Percentiles rank a stretch among this genome's conserved stretches.
phyloP scores from a whole-genome alignment of 2,113 vertebrate genomes.

The Leucosticte australis region DNA sequence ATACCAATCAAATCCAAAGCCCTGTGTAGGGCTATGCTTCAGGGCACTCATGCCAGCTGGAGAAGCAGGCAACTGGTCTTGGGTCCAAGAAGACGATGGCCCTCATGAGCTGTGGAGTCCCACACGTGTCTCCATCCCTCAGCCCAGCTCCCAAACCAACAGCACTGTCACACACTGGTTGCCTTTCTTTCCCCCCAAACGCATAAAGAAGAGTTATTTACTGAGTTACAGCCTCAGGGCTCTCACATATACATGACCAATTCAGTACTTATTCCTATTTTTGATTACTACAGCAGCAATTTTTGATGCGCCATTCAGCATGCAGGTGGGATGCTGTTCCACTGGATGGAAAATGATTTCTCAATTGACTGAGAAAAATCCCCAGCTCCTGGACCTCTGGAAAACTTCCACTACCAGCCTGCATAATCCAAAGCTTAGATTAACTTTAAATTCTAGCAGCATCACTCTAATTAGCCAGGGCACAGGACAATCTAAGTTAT shows the following conservation, averaged over 20 bases:
- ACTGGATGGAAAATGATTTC: background rate
- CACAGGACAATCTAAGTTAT: background rate
- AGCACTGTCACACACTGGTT: accelerated
- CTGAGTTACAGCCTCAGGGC: background rate
- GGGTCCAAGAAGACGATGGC: accelerated
- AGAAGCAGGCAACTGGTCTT: background rate
- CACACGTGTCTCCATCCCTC: accelerated
- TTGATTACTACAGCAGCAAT: background rate
- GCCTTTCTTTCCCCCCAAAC: background rate
- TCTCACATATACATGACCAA: background rate
- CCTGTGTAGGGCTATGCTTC: background rate
- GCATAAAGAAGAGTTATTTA: background rate
- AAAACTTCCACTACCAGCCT: background rate
- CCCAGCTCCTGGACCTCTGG: background rate
- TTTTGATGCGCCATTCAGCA: background rate
- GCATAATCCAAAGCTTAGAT: background rate
- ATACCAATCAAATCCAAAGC: background rate
- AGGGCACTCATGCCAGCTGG: background rate
- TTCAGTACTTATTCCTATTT: background rate
- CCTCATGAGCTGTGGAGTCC: accelerated
- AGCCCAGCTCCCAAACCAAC: background rate
- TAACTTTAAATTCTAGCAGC: background rate
- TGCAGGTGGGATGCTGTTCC: background rate
- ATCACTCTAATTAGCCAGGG: background rate
- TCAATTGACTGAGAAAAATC: background rate